Percentiles rank a stretch among this genome's conserved stretches.
These are phyloP conservation scores for Heterochromis multidens DNA, from an alignment of 2,113 vertebrate species.

Conservation along the genomic window DNA sequence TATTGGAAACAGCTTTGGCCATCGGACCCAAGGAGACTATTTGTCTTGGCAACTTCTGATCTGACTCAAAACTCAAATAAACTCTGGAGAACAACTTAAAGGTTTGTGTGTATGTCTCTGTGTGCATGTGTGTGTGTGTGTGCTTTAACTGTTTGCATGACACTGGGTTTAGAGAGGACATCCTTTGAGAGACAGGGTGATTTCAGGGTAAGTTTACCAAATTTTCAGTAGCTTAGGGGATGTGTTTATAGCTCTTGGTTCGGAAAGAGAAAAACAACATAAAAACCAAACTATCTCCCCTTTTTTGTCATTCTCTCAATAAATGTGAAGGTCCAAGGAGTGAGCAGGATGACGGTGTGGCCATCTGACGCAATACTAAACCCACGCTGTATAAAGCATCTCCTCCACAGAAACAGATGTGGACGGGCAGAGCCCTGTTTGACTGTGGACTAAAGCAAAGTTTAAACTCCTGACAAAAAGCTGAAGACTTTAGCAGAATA, in stretches of 20 bases:
- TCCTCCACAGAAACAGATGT: conserved; percentile 61
- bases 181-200: conserved; percentile 14
- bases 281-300: conserved; percentile 18
- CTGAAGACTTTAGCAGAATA: conserved; percentile 14
- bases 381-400: conserved; percentile 25
- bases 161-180: conserved; percentile 26
- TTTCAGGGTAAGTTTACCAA: conserved; percentile 33
- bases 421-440: conserved; percentile 27
- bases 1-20: conserved; percentile 49
- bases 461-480: conserved; percentile 35
- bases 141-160: conserved; percentile 6
- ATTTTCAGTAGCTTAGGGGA: conserved; percentile 22
- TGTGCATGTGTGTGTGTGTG: not conserved
- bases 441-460: conserved; percentile 37
- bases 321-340: conserved; percentile 29
- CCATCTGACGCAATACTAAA: conserved; percentile 55
- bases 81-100: conserved; percentile 43
- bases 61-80: conserved; percentile 55
- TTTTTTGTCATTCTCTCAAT: conserved; percentile 38
- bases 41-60: conserved; percentile 50
- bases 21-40: conserved; percentile 23
- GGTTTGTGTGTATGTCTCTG: not conserved
- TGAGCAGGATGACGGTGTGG: conserved; percentile 36
- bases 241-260: conserved; percentile 31
- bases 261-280: conserved; percentile 15